These are phyloP conservation scores for Elanus axillaris DNA, from an alignment of 2,113 vertebrate species.

Conservation along the genomic window DNA sequence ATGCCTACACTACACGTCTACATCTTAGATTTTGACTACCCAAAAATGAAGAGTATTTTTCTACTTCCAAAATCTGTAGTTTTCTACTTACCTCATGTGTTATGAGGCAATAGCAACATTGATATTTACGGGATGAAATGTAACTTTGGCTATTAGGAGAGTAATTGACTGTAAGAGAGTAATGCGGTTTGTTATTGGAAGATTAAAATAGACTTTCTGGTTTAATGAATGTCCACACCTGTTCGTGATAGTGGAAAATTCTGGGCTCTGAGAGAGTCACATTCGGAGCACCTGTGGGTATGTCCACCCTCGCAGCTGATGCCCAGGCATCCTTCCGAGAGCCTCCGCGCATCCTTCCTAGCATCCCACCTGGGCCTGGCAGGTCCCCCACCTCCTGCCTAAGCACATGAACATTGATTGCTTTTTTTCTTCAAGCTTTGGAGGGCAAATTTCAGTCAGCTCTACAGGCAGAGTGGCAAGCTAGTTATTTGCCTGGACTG, in stretches of 20 bases:
- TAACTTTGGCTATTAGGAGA: neutral
- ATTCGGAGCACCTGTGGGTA: rapidly evolving
- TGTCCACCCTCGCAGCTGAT: rapidly evolving
- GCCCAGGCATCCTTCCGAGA: neutral
- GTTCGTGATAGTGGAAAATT: no score
- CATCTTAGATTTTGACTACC: neutral
- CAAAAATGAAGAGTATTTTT: neutral
- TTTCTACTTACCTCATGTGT: neutral
- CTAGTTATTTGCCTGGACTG: neutral
- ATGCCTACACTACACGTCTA: neutral
- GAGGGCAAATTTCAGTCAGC: neutral
- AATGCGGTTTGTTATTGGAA: neutral
- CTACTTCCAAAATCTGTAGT: neutral
- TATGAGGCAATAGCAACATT: neutral
- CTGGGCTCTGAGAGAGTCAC: neutral
- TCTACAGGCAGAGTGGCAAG: neutral
- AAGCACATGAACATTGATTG: rapidly evolving
- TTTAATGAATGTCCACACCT: neutral
- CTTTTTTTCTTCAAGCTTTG: neutral
- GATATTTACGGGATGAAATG: neutral
- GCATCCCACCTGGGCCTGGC: neutral
- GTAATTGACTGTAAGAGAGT: neutral
- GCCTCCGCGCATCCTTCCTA: rapidly evolving
- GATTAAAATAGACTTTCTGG: neutral
- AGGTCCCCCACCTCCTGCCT: neutral